Conservation (phyloP, 1,140 invertebrate genomes). For the Akabosia matsudoensis region DNA sequence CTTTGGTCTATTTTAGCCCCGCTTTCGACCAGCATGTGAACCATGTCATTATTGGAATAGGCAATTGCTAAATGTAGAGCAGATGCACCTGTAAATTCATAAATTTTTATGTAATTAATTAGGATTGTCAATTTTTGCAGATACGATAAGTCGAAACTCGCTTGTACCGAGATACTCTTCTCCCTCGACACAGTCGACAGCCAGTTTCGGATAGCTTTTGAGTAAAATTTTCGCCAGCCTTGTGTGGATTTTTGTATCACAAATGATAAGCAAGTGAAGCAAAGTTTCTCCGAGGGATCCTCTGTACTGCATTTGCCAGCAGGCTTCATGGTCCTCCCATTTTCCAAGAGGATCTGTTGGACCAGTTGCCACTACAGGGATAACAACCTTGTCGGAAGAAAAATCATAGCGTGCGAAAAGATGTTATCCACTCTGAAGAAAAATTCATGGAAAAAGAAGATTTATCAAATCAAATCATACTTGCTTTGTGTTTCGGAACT, state of each 20-base stretch:
- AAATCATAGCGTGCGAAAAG: background rate
- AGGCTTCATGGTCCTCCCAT: slow-evolving; percentile 85
- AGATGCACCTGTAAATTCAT: slow-evolving; percentile 67
- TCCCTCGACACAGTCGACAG: slow-evolving; percentile 91
- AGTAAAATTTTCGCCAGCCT: slow-evolving; percentile 81
- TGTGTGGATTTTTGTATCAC: slow-evolving; percentile 82
- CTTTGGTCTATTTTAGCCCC: slow-evolving; percentile 87
- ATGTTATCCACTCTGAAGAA: background rate
- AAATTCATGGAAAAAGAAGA: background rate
- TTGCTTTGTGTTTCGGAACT: slow-evolving; percentile 79
- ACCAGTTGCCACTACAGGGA: slow-evolving; percentile 77
- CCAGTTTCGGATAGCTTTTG: slow-evolving; percentile 85
- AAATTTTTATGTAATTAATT: slow-evolving; percentile 8
- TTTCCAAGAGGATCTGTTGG: slow-evolving; percentile 76
- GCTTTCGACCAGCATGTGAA: slow-evolving; percentile 83
- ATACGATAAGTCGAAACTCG: background rate
- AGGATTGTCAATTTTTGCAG: slow-evolving; percentile 19
- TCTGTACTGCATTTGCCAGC: slow-evolving; percentile 95
- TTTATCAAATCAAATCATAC: slow-evolving; percentile 52
- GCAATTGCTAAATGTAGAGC: slow-evolving; percentile 94
- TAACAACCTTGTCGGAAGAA: slow-evolving; percentile 64
- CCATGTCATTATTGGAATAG: slow-evolving; percentile 92
- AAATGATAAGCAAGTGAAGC: slow-evolving; percentile 90
- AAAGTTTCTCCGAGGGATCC: slow-evolving; percentile 91
- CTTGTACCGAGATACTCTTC: slow-evolving; percentile 87